Conservation (phyloP, 1,140 invertebrate species). For the Lepidurus apus region DNA sequence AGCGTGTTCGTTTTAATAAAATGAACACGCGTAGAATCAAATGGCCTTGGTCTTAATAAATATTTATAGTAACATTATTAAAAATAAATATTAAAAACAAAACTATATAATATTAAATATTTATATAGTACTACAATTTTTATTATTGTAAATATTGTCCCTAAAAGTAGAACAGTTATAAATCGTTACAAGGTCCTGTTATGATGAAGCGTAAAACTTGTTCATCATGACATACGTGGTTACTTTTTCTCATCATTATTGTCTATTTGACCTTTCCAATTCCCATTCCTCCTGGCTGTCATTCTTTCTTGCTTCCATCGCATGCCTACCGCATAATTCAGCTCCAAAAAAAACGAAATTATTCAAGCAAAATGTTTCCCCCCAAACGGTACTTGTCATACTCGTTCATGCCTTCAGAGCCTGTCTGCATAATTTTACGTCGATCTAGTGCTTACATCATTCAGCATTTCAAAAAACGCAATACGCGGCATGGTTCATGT, state of each 20-base stretch:
- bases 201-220: neutral
- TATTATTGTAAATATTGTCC: neutral
- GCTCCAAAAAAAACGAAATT: neutral
- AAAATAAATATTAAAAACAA: neutral
- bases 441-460: neutral
- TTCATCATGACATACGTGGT: neutral
- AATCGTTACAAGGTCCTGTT: neutral
- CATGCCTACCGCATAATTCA: neutral
- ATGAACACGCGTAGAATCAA: too few relatives aligned
- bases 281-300: neutral
- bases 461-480: neutral
- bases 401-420: neutral
- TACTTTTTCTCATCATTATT: neutral
- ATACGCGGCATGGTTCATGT: neutral
- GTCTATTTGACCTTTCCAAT: neutral
- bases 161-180: constrained; percentile 11
- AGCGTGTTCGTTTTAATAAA: too few relatives aligned
- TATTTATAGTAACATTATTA: too few relatives aligned
- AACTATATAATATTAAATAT: neutral
- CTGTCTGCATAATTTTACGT: neutral
- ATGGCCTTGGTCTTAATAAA: too few relatives aligned
- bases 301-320: neutral
- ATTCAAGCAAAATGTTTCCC: neutral
- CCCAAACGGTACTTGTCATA: neutral
- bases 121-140: neutral